Evolutionary conservation across 2,113 vertebrate species (phyloP).

Genomic region (Numida meleagris): DNA sequence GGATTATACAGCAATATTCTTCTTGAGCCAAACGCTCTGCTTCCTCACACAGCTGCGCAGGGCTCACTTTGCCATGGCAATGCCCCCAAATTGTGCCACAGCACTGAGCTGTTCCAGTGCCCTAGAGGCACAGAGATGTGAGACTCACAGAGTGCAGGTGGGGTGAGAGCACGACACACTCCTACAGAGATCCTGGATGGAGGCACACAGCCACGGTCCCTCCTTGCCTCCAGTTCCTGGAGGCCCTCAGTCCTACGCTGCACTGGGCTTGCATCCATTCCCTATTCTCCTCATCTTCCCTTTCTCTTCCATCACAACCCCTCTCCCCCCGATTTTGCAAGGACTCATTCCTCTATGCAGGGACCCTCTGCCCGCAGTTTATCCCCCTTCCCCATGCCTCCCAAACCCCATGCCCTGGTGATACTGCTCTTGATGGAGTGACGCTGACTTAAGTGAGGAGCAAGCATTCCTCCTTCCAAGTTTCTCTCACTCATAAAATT

Average conservation of each 20-base stretch:
- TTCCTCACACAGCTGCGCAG: not conserved
- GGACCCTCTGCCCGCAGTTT: not conserved
- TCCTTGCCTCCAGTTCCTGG: not conserved
- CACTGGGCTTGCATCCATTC: not conserved
- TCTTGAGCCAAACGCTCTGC: not conserved
- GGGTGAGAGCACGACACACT: not conserved
- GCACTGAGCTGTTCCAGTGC: not conserved
- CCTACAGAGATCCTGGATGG: not conserved
- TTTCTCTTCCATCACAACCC: fast-evolving
- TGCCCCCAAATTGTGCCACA: not conserved
- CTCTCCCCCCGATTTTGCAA: not conserved
- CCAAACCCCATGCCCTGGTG: not conserved
- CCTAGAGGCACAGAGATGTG: not conserved
- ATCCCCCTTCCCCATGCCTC: not conserved
- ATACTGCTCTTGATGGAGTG: not conserved
- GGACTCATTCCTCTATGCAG: fast-evolving
- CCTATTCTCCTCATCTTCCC: not conserved
- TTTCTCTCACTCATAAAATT: not conserved
- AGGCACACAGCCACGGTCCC: not conserved
- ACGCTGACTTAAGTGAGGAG: not conserved
- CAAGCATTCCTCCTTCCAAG: not conserved
- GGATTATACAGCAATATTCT: not conserved
- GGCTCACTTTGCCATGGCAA: not conserved
- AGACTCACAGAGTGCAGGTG: not conserved
- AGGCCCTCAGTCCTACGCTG: not conserved